phyloP scores from a whole-genome alignment of 1,140 invertebrate genomes.

The Lithobius niger region DNA sequence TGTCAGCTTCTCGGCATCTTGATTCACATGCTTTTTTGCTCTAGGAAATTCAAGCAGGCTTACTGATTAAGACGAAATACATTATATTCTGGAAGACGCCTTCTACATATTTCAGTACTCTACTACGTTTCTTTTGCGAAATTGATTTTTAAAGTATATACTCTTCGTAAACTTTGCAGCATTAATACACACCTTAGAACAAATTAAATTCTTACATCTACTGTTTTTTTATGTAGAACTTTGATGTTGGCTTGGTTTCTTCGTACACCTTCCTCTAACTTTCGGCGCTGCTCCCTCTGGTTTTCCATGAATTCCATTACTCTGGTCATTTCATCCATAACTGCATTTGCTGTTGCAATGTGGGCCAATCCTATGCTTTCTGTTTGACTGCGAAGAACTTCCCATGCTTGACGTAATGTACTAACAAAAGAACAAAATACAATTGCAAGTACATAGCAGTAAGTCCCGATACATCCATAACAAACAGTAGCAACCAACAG shows the following conservation, averaged over 20 bases:
- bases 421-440: neutral
- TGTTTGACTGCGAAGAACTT: neutral
- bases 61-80: too few species aligned
- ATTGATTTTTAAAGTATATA: too few species aligned
- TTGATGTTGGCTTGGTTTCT: neutral
- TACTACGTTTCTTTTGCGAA: too few species aligned
- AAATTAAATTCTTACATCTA: neutral
- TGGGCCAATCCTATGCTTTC: constrained; percentile 6
- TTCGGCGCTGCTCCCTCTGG: constrained; percentile 1
- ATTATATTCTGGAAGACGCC: too few species aligned
- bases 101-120: too few species aligned
- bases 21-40: neutral
- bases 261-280: constrained; percentile 4
- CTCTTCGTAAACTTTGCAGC: too few species aligned
- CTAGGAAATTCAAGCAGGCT: too few species aligned
- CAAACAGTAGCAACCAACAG: too few species aligned
- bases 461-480: too few species aligned
- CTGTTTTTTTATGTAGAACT: constrained; percentile 3
- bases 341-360: neutral
- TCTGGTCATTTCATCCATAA: neutral
- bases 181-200: too few species aligned
- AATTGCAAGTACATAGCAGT: too few species aligned
- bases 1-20: constrained; percentile 1
- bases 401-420: constrained; percentile 2
- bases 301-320: constrained; percentile 1